A percentile compares a stretch with the other conserved stretches of the same genome.
Evolutionary conservation across 2,113 vertebrate genomes (phyloP).

Genomic region (Pteronura brasiliensis): DNA sequence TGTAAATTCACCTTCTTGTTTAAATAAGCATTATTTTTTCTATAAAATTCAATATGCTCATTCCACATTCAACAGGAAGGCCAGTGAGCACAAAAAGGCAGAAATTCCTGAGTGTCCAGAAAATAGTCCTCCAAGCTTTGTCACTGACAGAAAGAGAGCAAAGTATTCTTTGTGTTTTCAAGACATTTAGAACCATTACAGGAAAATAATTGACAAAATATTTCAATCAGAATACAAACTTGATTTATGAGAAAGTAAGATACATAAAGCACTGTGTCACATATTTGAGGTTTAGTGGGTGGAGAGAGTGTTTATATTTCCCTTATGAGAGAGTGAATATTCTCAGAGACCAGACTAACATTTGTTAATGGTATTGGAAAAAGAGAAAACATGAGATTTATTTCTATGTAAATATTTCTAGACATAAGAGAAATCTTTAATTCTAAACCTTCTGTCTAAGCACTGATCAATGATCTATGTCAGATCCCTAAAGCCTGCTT

Average conservation of each 20-base stretch:
- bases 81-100: background rate
- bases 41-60: background rate
- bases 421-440: background rate
- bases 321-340: background rate
- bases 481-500: background rate
- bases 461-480: background rate
- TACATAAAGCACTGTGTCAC: background rate
- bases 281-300: background rate
- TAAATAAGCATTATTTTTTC: background rate
- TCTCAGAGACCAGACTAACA: background rate
- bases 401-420: slow-evolving; percentile 37
- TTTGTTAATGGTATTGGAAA: background rate
- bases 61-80: background rate
- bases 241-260: background rate
- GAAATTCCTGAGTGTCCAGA: background rate
- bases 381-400: background rate
- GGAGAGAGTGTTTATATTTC: background rate
- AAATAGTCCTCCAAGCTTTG: background rate
- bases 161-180: background rate
- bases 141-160: background rate
- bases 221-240: background rate
- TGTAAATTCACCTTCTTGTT: background rate
- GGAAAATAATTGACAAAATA: background rate
- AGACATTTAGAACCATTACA: background rate
- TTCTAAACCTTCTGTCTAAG: background rate